Conservation (phyloP, 2,113 vertebrate genomes). For the Lycaon pictus region DNA sequence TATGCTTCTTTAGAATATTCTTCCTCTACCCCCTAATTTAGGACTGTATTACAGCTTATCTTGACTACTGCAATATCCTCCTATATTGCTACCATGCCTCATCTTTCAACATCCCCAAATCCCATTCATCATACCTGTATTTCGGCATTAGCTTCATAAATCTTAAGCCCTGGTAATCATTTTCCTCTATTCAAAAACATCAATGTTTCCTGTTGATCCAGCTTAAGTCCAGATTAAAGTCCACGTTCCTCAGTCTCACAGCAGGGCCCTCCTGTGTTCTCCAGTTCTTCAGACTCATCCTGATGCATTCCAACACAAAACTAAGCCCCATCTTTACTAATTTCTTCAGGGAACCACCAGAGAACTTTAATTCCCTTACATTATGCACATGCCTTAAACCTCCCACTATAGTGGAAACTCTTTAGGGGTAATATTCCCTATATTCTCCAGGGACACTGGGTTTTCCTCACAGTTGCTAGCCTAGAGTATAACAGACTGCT, state of each 20-base stretch:
- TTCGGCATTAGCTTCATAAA: neutral
- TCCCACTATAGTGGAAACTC: neutral
- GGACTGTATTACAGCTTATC: neutral
- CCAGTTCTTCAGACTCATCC: neutral
- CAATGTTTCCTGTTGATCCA: neutral
- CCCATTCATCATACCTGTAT: neutral
- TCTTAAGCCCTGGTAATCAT: neutral
- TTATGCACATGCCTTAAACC: neutral
- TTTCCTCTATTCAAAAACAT: neutral
- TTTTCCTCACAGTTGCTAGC: neutral
- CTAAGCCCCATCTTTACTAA: neutral
- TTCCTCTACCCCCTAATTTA: neutral
- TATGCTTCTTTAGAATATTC: neutral
- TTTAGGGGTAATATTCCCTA: neutral
- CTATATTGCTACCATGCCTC: neutral
- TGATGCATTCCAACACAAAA: neutral
- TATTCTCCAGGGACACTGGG: neutral
- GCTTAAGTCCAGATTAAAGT: constrained; percentile 2
- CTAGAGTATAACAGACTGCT: neutral
- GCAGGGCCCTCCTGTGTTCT: neutral
- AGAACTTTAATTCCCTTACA: neutral
- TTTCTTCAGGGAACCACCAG: neutral
- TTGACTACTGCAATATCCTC: neutral
- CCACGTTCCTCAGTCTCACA: neutral
- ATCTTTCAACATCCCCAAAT: neutral